These are phyloP conservation scores for Coptotermes formosanus DNA, from an alignment of 1,140 invertebrate genomes.

Conservation along the genomic window DNA sequence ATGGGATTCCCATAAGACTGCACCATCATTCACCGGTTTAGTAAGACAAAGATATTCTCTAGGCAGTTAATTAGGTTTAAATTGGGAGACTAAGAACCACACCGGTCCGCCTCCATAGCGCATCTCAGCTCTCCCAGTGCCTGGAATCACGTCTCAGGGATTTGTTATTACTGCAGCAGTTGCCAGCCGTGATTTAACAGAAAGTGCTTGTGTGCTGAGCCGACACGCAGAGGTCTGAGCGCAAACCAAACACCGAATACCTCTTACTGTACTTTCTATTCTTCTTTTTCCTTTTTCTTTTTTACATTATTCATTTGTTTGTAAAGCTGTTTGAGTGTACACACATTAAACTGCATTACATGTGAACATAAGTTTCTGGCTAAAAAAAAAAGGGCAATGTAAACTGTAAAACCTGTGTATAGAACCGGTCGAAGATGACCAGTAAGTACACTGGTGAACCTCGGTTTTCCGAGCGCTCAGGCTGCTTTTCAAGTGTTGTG, in stretches of 20 bases:
- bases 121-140: not conserved
- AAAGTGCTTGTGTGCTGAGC: not conserved
- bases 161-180: not conserved
- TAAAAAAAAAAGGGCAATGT: not conserved
- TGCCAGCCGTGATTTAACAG: not conserved
- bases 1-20: too few relatives aligned
- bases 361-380: not conserved
- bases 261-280: not conserved
- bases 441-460: not conserved
- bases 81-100: too few relatives aligned
- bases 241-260: not conserved
- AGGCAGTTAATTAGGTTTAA: too few relatives aligned
- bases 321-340: not conserved
- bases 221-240: not conserved
- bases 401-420: not conserved
- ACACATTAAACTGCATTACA: conserved; percentile 14
- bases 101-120: too few relatives aligned
- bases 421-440: not conserved
- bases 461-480: too few relatives aligned
- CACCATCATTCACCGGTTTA: too few relatives aligned
- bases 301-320: not conserved
- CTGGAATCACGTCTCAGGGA: not conserved
- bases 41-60: too few relatives aligned
- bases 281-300: not conserved
- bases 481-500: too few relatives aligned